Conservation (phyloP, 2,113 vertebrate species). For the Chitala chitala region DNA sequence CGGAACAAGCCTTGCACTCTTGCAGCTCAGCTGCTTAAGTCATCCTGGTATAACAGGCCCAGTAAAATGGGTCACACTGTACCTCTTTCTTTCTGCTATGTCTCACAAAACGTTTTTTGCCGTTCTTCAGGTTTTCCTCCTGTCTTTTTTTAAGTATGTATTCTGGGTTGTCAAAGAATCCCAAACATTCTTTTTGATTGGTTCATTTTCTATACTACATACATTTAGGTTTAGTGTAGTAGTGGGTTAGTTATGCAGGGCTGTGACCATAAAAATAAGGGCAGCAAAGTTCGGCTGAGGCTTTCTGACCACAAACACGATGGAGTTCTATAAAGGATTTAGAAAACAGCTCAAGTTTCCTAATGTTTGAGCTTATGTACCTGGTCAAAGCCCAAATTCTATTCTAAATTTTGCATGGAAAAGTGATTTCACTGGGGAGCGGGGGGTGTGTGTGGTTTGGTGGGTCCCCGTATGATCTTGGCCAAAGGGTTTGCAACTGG, state of each 20-base stretch:
- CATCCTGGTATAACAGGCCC: constrained; percentile 15
- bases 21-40: constrained; percentile 18
- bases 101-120: constrained; percentile 27
- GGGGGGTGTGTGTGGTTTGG: neutral
- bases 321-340: no score
- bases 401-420: no score
- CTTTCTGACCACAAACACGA: no score
- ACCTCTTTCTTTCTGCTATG: constrained; percentile 22
- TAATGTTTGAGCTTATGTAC: no score
- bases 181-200: constrained; percentile 6
- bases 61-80: constrained; percentile 40
- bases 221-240: neutral
- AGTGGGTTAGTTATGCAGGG: neutral
- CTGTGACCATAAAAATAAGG: neutral
- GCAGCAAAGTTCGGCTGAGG: neutral
- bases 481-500: no score
- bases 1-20: constrained; percentile 7
- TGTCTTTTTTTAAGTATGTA: neutral
- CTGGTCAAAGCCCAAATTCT: no score
- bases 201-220: constrained; percentile 1
- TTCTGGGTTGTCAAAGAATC: neutral
- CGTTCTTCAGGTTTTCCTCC: neutral
- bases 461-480: no score
- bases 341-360: no score
- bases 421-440: neutral